Base-by-base conservation (phyloP, 2,797 vertebrate species). In the Urophycis tenuis region DNA sequence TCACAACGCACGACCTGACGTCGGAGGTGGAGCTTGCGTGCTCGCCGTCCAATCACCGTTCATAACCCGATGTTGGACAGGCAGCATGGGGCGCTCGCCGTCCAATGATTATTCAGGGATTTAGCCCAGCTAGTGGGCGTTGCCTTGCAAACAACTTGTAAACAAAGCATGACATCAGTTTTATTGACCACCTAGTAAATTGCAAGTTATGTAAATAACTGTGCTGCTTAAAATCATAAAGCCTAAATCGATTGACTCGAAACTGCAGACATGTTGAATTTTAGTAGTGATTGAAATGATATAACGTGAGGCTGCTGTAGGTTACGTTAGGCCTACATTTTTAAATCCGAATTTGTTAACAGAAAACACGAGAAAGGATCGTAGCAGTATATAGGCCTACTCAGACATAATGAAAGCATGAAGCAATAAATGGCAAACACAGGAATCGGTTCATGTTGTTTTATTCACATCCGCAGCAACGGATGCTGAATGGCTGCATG, bases 1-100 rank as follows among this genome's bases (percentile, higher is more conserved):
- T 53, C 12, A 22, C 12, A n/a, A n/a, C n/a, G n/a, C n/a, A n/a
- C n/a, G n/a, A n/a, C 60, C 22, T 0, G 60, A 29, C 60, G 60
- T 22, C 6, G 53, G 53, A 1, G 1, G 9, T n/a, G 53, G 8
- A 60, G 3, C 53, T 36, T 74, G 32, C 64, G 35, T 78, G 3
- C 30, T 0, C 15, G 33, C 11, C n/a, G 77, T 29, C 89, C 90
- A 89, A 91, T 91, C 85, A 86, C 79, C 73, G 2, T 7, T 0
- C 31, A 81, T 81, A 81, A 36, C 73, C 53, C 25, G 1, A 11
- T 30, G 12, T n/a, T 1, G 11, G 6, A 31, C 0, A 60, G 2
- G 53, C 17, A 60, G 53, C 22, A n/a, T n/a, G n/a, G 53, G 8
- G 19, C 6, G 53, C n/a, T 25, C 8, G 22, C 53, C 53, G 53